Percentiles rank a stretch among this genome's conserved stretches.
phyloP scores from a whole-genome alignment of 2,888 invertebrate genomes.

The Drosophila birchii region DNA sequence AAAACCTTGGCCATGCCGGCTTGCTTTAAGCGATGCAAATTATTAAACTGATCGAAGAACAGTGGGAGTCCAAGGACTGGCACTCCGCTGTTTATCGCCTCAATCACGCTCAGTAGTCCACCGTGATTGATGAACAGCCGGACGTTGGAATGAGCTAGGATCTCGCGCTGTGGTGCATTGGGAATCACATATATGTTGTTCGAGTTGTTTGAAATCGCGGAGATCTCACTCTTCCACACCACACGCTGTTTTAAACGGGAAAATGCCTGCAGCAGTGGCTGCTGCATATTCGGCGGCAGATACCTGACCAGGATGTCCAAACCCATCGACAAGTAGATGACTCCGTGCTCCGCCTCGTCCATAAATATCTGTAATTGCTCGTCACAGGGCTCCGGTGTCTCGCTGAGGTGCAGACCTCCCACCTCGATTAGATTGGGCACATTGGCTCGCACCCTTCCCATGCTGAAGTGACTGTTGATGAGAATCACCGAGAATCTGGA shows the following conservation, averaged over 20 bases:
- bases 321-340: conserved; percentile 79
- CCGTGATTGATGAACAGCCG: conserved; percentile 85
- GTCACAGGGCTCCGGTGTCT: conserved; percentile 43
- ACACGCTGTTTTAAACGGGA: conserved; percentile 62
- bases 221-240: conserved; percentile 64
- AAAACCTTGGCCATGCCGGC: conserved; percentile 62
- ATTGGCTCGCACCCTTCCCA: conserved; percentile 73
- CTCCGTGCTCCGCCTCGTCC: conserved; percentile 67
- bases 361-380: conserved; percentile 62
- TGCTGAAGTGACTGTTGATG: conserved; percentile 80
- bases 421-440: conserved; percentile 79
- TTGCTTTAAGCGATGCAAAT: conserved; percentile 82
- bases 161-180: conserved; percentile 83
- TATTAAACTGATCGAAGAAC: conserved; percentile 85
- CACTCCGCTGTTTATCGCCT: conserved; percentile 83
- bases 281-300: conserved; percentile 48
- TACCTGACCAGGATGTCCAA: conserved; percentile 57
- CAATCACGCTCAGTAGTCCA: conserved; percentile 84
- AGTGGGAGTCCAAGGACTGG: conserved; percentile 85
- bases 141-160: conserved; percentile 84
- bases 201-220: conserved; percentile 50
- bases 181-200: conserved; percentile 72
- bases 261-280: conserved; percentile 53
- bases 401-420: conserved; percentile 74
- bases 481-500: conserved; percentile 77